These are phyloP conservation scores for Noturus placidus DNA, from an alignment of 2,113 vertebrate genomes.

Conservation along the genomic window DNA sequence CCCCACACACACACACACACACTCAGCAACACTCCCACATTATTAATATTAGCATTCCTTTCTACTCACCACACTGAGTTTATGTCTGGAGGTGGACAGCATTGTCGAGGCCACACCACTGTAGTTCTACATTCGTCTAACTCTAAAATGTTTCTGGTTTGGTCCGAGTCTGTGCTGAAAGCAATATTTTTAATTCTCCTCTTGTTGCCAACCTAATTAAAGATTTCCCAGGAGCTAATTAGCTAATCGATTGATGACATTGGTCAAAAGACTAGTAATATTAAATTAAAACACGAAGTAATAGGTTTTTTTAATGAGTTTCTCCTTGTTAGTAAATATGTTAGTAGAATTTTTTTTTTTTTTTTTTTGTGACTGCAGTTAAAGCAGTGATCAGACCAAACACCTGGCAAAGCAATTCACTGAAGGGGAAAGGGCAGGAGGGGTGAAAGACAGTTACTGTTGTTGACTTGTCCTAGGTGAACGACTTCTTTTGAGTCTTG, in stretches of 20 bases:
- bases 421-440: not conserved
- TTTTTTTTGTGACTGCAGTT: not conserved
- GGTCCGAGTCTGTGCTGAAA: slow-evolving; percentile 3
- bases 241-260: slow-evolving; percentile 9
- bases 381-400: not conserved
- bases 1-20: slow-evolving; percentile 10
- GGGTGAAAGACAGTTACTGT: not conserved
- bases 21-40: slow-evolving; percentile 1
- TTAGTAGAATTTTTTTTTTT: too few species aligned
- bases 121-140: not conserved
- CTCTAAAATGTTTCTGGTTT: not conserved
- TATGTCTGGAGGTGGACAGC: slow-evolving; percentile 10
- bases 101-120: not conserved
- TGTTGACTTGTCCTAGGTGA: not conserved
- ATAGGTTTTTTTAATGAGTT: not conserved
- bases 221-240: slow-evolving; percentile 16
- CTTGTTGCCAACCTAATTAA: not conserved
- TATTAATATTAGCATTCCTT: slow-evolving; percentile 31
- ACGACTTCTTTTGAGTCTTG: not conserved
- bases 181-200: not conserved
- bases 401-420: not conserved
- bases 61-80: slow-evolving; percentile 3
- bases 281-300: not conserved
- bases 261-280: slow-evolving; percentile 1
- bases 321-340: too few species aligned